Conservation (phyloP, 1,140 invertebrate species). For the Meloidogyne exigua region DNA sequence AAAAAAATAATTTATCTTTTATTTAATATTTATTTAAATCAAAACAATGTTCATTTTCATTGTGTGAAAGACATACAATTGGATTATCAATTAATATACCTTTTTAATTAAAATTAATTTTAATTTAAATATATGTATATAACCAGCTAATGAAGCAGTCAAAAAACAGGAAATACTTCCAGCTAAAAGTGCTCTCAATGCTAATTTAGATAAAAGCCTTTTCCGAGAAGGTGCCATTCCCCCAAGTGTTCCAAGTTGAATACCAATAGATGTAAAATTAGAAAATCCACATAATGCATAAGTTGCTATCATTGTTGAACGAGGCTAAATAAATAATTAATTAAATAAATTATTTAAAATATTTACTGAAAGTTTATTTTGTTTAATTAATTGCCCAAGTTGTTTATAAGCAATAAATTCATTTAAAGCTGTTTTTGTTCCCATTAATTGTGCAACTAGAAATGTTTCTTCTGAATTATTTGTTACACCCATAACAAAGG, state of each 20-base stretch:
- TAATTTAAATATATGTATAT: too few relatives aligned
- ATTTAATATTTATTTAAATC: conserved; percentile 15
- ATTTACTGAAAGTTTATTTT: too few relatives aligned
- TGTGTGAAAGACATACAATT: not conserved
- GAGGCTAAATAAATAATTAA: conserved; percentile 60
- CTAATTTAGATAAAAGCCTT: conserved; percentile 42
- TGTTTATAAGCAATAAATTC: conserved; percentile 83
- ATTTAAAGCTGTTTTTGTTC: conserved; percentile 83
- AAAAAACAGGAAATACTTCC: conserved; percentile 52
- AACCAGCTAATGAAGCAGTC: conserved; percentile 52
- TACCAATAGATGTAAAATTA: conserved; percentile 83
- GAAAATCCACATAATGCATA: conserved; percentile 91
- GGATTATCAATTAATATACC: conserved; percentile 24
- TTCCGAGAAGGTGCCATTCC: conserved; percentile 55
- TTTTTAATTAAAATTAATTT: not conserved
- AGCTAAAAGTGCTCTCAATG: conserved; percentile 44
- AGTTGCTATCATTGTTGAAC: conserved; percentile 74
- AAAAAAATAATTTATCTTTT: too few relatives aligned
- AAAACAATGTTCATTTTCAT: conserved; percentile 7
- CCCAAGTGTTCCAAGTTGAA: conserved; percentile 72
- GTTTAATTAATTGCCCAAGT: too few relatives aligned
- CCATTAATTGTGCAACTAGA: conserved; percentile 77
- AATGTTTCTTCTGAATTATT: conserved; percentile 29
- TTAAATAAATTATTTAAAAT: not conserved
- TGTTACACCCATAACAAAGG: conserved; percentile 77